Conservation (phyloP, 2,113 vertebrate genomes). For the Charadrius vociferus region DNA sequence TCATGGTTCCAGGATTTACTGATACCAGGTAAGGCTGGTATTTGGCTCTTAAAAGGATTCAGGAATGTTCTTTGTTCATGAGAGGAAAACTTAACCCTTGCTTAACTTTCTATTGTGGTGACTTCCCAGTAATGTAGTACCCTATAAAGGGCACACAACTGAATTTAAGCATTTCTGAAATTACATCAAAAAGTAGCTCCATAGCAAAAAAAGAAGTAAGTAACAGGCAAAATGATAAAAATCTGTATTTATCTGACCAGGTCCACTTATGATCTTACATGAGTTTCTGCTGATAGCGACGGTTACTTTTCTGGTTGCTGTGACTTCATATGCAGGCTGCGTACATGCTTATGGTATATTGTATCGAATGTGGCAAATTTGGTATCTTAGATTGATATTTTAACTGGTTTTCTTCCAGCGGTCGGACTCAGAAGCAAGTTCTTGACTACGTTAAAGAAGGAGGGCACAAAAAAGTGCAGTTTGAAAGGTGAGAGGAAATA, state of each 20-base stretch:
- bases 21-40: not conserved
- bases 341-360: not conserved
- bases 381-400: not conserved
- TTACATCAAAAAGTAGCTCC: not conserved
- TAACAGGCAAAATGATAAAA: not conserved
- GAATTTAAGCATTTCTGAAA: not conserved
- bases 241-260: not conserved
- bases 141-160: not conserved
- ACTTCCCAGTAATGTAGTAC: not conserved
- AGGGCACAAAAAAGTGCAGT: conserved; percentile 95
- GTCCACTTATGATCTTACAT: not conserved
- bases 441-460: conserved; percentile 96
- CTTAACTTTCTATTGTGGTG: not conserved
- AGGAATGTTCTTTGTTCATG: not conserved
- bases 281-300: not conserved
- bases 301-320: not conserved
- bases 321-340: not conserved
- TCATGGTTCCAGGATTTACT: not conserved
- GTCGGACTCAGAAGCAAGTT: conserved; percentile 98
- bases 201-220: not conserved
- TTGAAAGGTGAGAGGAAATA: conserved; percentile 88
- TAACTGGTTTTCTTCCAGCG: conserved; percentile 77
- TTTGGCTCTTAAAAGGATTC: not conserved
- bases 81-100: not conserved
- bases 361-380: not conserved